Base-by-base conservation (phyloP, 2,797 vertebrate species). In the Danionella dracula region DNA sequence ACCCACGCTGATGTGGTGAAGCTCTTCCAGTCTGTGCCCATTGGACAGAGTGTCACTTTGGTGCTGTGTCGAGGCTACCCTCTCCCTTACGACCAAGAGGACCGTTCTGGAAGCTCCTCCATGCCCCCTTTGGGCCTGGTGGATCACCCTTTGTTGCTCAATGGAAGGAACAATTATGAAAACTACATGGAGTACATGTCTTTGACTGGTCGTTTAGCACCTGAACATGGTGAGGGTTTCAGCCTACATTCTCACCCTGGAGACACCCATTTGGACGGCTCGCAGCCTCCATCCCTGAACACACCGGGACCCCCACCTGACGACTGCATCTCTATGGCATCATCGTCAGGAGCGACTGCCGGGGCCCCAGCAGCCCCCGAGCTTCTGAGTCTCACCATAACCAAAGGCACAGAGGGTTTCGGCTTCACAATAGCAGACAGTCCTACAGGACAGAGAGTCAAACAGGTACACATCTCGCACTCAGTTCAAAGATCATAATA, bases 381-480 rank as follows among this genome's bases (percentile, higher is more conserved):
- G 91, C 91, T 99, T 79, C 90, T 97, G 84, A 98, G 94, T 57
- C 91, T 99, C 84, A 96, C 93, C 76, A 98, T 98, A 93, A 95
- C 98, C 90, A 98, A 99, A 91, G 96, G 97, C 74, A 71, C 92
- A 21, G 95, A 98, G 84, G 97, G 97, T 76, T 99, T 99, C 73
- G 97, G 97, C 69, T 99, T 99, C 90, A 98, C 97, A 74, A 96
- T 99, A 59, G 97, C 96, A 0, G 97, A 99, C 89, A 98, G 97
- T 89, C 92, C 96, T 61, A 96, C 94, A 58, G 97, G 97, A 82
- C 97, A 99, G 83, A 88, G 96, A 78, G 97, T 99, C 74, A 97
- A 99, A 86, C 96, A 98, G 90, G 89, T 90, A 40, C 67, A 0
- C 16, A 27, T 27, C 3, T 27, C 6, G 23, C 23, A 27, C n/a